These are phyloP conservation scores for Sapayoa aenigma DNA, from an alignment of 2,113 vertebrate species.

Conservation along the genomic window DNA sequence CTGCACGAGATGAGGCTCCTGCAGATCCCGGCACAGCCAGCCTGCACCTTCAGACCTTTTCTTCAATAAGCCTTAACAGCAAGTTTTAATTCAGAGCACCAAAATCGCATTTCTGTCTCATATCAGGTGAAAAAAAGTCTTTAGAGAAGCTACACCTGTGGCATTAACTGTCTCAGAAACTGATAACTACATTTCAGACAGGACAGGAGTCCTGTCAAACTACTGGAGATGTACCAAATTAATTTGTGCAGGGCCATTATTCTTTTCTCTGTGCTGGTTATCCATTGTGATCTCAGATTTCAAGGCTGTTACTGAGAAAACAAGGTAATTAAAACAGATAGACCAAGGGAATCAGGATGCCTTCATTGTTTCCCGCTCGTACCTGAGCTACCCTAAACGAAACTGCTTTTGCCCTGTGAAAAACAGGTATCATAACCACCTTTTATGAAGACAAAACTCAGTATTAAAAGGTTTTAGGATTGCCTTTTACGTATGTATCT, in stretches of 20 bases:
- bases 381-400: not conserved
- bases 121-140: accelerated
- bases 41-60: not conserved
- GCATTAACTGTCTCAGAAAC: not conserved
- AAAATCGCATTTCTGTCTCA: not conserved
- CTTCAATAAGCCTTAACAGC: not conserved
- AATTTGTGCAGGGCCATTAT: not conserved
- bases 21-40: not conserved
- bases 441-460: not conserved
- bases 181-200: not conserved
- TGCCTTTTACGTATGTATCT: not conserved
- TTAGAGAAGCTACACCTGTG: not conserved
- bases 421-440: not conserved
- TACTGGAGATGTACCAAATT: not conserved
- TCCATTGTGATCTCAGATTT: not conserved
- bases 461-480: not conserved
- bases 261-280: not conserved
- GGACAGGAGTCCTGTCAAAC: not conserved
- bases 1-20: not conserved
- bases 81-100: not conserved
- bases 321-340: not conserved
- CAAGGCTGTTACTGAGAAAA: not conserved
- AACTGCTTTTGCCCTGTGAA: not conserved
- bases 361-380: not conserved
- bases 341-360: not conserved